Base-by-base conservation (phyloP, 2,113 vertebrate genomes). In the Chionis minor region DNA sequence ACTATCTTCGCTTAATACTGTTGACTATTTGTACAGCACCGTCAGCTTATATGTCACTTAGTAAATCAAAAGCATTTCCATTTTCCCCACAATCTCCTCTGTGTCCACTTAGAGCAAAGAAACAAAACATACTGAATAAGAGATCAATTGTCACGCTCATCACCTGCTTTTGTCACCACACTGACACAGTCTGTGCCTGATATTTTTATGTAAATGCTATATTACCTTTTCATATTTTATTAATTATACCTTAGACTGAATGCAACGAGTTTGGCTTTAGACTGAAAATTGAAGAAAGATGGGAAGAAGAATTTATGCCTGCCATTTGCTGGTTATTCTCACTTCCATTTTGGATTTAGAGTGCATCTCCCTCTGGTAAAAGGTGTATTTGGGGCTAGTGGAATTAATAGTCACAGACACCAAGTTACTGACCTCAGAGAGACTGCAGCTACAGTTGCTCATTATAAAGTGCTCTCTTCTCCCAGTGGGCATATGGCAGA, bases 311-410 rank as follows among this genome's bases (percentile, higher is more conserved):
- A 89, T 89, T 95, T 96, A 89, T 94, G 56, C 51, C 83, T 91
- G 84, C 65, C 61, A 92, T 72, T 94, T 95, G 56, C 87, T 96
- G 94, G 66, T 95, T 96, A 87, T 94, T 95, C 72, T 89, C 75
- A 87, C 81, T 95, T 95, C 61, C 61, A 87, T 79, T 97, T 97
- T 96, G 91, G 94, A 96, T 91, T 94, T 92, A 82, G 71, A 96
- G 87, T 94, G 66, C 94, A 87, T 80, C 95, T 95, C 27, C 44
- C 30, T 94, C 81, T 85, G 93, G 91, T 96, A 96, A 96, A 95
- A 96, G 84, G 71, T 59, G n/a, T 92, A 75, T 89, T 74, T 91
- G 90, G 56, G 78, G 49, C 35, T 90, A 80, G 27, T 52, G 56
- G 56, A 92, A 81, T 72, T 89, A 85, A 79, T 65, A 22, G 28